Evolutionary conservation across 2,888 invertebrate species (phyloP).

Genomic region (Himalopsyche kuldschensis): DNA sequence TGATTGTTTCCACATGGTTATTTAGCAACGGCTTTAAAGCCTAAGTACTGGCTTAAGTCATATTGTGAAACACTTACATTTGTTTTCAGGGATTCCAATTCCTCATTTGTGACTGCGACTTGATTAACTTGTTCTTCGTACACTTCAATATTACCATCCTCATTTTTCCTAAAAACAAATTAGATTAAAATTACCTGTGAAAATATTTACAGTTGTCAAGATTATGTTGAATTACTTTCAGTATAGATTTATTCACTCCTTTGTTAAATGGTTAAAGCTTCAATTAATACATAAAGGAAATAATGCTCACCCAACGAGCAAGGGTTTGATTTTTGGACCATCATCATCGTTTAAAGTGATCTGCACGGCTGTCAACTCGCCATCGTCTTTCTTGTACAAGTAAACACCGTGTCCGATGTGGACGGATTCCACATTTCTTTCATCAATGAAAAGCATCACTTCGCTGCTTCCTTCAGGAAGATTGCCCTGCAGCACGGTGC

Average conservation of each 20-base stretch:
- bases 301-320: slow-evolving; percentile 55
- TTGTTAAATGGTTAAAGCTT: neutral
- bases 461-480: slow-evolving; percentile 32
- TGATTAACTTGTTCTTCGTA: slow-evolving; percentile 55
- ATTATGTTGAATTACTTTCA: too few relatives aligned
- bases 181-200: neutral
- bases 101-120: slow-evolving; percentile 31
- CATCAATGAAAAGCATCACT: slow-evolving; percentile 56
- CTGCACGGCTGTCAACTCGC: slow-evolving; percentile 55
- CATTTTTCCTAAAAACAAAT: slow-evolving; percentile 51
- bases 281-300: neutral
- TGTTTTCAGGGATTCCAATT: slow-evolving; percentile 29
- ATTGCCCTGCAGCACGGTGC: slow-evolving; percentile 39
- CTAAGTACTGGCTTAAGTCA: too few relatives aligned
- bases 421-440: slow-evolving; percentile 56
- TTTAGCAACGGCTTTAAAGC: too few relatives aligned
- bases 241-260: too few relatives aligned
- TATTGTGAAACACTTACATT: neutral
- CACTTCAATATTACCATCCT: slow-evolving; percentile 57
- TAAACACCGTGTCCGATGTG: slow-evolving; percentile 57
- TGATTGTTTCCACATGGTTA: too few relatives aligned
- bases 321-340: slow-evolving; percentile 53
- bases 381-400: slow-evolving; percentile 53
- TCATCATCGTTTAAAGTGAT: slow-evolving; percentile 51
- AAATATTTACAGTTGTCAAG: neutral